Evolutionary conservation across 2,888 invertebrate genomes (phyloP), one percentile per base, ranked within the genome.

Genomic region (Hydrotaea diabolus): DNA sequence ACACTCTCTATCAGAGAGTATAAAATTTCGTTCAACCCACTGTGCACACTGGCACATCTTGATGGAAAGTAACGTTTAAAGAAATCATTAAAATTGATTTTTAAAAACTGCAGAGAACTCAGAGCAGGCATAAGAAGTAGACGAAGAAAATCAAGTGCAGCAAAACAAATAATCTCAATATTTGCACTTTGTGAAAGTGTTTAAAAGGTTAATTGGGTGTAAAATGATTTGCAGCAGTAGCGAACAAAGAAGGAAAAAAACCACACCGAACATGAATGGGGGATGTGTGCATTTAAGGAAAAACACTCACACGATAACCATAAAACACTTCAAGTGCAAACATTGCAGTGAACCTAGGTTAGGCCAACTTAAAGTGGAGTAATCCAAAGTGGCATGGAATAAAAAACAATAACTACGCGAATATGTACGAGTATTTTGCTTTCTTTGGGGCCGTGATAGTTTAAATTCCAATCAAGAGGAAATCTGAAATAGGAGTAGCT

Each of bases 121-220:
- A 59, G 8, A 31, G 66, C 76, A 59, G 73, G 62, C 31, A 31
- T 73, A 43, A 64, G 75, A n/a, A 57, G 62, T 19, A 57, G 73
- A 59, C 46, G 17, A 23, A 66, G 13, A 31, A 71, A 26, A 53
- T 26, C 43, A 66, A 81, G 21, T 46, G 55, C 53, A 66, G 11
- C n/a, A 23, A 72, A 21, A 55, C 8, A 73, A 26, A 53, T 26
- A 43, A 36, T 64, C n/a, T 39, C 71, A 85, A 77, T 85, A 79
- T 80, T 85, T 80, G 81, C 83, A 69, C 86, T 89, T 88, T 89
- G 90, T 90, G 89, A 89, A 89, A 89, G 90, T 90, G 86, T 85
- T 86, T 85, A 86, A 89, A 87, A 89, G 88, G 88, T 88, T 89
- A 89, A 89, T 88, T 87, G 88, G 86, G 86, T 87, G 86, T 78